Conservation (phyloP, 2,888 invertebrate genomes). For the Rapana venosa region DNA sequence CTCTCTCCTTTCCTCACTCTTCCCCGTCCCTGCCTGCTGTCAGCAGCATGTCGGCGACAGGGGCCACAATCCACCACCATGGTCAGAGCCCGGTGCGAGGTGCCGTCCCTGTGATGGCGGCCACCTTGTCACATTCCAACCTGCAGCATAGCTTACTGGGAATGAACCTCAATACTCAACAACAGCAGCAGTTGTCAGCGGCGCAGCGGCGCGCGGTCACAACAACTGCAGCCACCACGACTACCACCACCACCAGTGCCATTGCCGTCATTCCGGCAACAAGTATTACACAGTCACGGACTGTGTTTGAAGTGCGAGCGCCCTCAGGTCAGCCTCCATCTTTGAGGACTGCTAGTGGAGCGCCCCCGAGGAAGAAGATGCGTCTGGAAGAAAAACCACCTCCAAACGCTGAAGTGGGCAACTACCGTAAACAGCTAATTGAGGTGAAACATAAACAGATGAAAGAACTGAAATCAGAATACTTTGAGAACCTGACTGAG, state of each 20-base stretch:
- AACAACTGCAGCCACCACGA: conserved; percentile 34
- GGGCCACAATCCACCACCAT: conserved; percentile 72
- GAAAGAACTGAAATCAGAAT: conserved; percentile 73
- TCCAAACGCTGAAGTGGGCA: conserved; percentile 68
- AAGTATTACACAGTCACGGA: conserved; percentile 28
- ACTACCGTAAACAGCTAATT: conserved; percentile 67
- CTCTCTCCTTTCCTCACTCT: conserved; percentile 40
- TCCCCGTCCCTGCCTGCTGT: conserved; percentile 16
- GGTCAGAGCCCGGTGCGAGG: conserved; percentile 66
- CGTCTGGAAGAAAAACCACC: conserved; percentile 75
- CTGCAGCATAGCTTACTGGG: conserved; percentile 45
- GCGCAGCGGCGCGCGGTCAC: conserved; percentile 40
- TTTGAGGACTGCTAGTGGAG: conserved; percentile 48
- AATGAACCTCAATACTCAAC: conserved; percentile 52
- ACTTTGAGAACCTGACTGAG: conserved; percentile 83
- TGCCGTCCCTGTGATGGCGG: conserved; percentile 54
- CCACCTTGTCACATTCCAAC: conserved; percentile 43
- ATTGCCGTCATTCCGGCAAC: conserved; percentile 36
- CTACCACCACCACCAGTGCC: conserved; percentile 37
- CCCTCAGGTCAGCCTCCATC: conserved; percentile 7
- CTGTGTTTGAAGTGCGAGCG: conserved; percentile 25
- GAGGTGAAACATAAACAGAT: conserved; percentile 69
- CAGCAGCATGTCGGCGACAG: conserved; percentile 47
- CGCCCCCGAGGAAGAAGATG: conserved; percentile 69
- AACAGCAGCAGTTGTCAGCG: conserved; percentile 34